phyloP scores from a whole-genome alignment of 1,140 invertebrate species.

The Zaprionus tsacasi region DNA sequence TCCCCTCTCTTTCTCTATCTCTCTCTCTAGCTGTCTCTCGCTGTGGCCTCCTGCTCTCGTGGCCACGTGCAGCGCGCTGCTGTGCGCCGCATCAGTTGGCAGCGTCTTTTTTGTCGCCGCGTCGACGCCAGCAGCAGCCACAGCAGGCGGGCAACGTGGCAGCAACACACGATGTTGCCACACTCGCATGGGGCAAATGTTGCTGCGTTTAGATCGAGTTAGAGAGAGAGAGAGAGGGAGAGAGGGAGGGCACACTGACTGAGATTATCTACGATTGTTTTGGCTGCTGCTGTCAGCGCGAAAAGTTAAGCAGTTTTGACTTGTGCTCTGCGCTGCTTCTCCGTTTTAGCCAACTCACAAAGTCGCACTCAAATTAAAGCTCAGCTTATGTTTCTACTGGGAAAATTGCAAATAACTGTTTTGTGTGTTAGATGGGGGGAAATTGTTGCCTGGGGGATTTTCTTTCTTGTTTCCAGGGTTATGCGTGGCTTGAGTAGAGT shows the following conservation, averaged over 20 bases:
- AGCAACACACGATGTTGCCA: conserved; percentile 62
- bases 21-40: background rate
- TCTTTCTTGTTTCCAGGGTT: background rate
- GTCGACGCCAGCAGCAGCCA: conserved; percentile 75
- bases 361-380: conserved; percentile 4
- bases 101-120: conserved; percentile 79
- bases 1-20: background rate
- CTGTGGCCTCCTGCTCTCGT: conserved; percentile 1
- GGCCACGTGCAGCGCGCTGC: conserved; percentile 57
- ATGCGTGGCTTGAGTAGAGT: background rate
- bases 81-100: conserved; percentile 78
- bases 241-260: background rate
- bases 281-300: background rate
- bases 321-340: background rate
- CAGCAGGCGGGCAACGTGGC: conserved; percentile 44
- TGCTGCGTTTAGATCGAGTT: conserved; percentile 14
- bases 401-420: background rate
- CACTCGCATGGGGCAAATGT: conserved; percentile 13
- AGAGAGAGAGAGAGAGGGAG: background rate
- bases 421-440: background rate
- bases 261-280: conserved; percentile 7
- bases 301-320: conserved; percentile 4
- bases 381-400: background rate
- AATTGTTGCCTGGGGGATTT: background rate
- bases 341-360: background rate